phyloP scores from a whole-genome alignment of 2,888 invertebrate species.

The Netelia melanura region DNA sequence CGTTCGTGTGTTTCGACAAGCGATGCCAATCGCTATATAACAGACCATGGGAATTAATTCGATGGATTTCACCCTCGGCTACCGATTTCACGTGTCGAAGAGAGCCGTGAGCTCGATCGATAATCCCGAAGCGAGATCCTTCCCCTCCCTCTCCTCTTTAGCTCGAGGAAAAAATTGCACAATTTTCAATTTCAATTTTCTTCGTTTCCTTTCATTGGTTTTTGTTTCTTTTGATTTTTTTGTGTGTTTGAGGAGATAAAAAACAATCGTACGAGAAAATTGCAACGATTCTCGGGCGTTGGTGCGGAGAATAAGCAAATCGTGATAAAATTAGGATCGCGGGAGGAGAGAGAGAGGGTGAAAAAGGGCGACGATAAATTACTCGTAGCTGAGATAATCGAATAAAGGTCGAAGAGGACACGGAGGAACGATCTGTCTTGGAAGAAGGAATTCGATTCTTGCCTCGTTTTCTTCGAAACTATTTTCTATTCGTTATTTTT shows the following conservation, averaged over 20 bases:
- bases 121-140: not conserved
- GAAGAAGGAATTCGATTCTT: not conserved
- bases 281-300: too few relatives aligned
- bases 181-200: too few relatives aligned
- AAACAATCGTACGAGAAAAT: too few relatives aligned
- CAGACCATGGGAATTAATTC: conserved; percentile 27
- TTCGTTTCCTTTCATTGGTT: too few relatives aligned
- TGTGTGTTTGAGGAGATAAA: too few relatives aligned
- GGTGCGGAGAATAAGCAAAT: too few relatives aligned
- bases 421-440: not conserved
- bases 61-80: conserved; percentile 7
- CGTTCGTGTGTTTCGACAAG: too few relatives aligned
- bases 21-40: conserved; percentile 10
- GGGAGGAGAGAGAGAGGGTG: too few relatives aligned
- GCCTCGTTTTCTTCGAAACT: not conserved
- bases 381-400: conserved; percentile 61
- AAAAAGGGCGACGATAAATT: conserved; percentile 61
- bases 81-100: not conserved
- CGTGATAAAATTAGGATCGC: not conserved
- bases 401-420: conserved; percentile 54
- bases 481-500: not conserved
- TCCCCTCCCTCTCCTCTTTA: too few relatives aligned
- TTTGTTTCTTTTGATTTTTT: too few relatives aligned
- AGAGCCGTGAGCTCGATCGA: conserved; percentile 14
- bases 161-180: too few relatives aligned